Percentiles rank a stretch among this genome's conserved stretches.
Conservation (phyloP, 92 coral and sea anemone genomes). For the Diadumene lineata region DNA sequence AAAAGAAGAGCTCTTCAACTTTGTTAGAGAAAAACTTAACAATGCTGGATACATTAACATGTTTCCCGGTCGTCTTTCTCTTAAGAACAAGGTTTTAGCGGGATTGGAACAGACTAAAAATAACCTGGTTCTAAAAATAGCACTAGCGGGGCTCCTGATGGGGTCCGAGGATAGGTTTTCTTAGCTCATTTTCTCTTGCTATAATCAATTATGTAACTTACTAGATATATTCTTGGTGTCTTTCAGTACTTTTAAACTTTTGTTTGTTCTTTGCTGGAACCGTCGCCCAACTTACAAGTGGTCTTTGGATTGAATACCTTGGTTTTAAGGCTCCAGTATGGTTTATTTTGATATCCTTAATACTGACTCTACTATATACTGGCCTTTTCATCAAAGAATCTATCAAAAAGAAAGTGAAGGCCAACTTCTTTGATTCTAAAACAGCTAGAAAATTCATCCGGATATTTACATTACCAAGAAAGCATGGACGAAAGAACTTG, state of each 20-base stretch:
- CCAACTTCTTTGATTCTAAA: slow-evolving; percentile 24
- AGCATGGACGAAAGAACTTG: slow-evolving; percentile 45
- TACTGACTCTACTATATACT: slow-evolving; percentile 40
- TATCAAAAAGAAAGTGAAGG: slow-evolving; percentile 7
- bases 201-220: no score
- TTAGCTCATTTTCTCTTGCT: no score
- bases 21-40: no score
- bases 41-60: no score
- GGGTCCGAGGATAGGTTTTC: no score
- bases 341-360: slow-evolving; percentile 57
- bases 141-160: no score
- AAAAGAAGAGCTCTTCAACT: no score
- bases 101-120: no score
- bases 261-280: slow-evolving; percentile 68
- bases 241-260: slow-evolving; percentile 64
- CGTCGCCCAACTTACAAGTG: slow-evolving; percentile 86
- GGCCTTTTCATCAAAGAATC: slow-evolving; percentile 57
- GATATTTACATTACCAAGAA: slow-evolving; percentile 37
- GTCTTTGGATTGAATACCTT: slow-evolving; percentile 75
- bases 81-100: no score
- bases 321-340: slow-evolving; percentile 81
- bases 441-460: slow-evolving; percentile 17
- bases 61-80: no score
- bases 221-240: not conserved
- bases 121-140: no score